Conservation (phyloP, 2,888 invertebrate species). For the Tenthredo distinguenda region DNA sequence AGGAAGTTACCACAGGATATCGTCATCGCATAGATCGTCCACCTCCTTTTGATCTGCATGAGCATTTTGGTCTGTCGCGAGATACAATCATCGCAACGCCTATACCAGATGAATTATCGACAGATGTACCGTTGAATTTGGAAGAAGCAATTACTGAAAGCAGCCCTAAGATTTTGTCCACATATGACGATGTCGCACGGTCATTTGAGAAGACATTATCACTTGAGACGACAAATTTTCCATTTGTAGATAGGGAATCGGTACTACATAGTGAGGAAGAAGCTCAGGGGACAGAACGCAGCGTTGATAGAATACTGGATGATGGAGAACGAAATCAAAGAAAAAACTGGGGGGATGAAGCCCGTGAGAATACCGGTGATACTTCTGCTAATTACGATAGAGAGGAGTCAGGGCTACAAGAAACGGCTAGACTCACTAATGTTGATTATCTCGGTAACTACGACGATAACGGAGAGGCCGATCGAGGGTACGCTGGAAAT, state of each 20-base stretch:
- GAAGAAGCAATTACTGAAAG: slow-evolving; percentile 7
- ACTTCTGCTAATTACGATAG: neutral
- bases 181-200: neutral
- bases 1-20: neutral
- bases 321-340: neutral
- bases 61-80: neutral
- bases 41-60: slow-evolving; percentile 21
- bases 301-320: neutral
- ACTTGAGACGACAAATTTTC: neutral
- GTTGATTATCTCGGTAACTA: neutral
- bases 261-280: neutral
- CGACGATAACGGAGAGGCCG: neutral
- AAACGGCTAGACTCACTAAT: neutral
- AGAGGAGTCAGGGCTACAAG: neutral
- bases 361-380: neutral
- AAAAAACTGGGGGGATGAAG: neutral
- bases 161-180: neutral
- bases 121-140: neutral
- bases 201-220: neutral
- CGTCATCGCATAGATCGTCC: neutral
- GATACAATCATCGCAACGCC: neutral
- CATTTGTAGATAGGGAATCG: neutral
- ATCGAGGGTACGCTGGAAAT: slow-evolving; percentile 14
- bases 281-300: neutral
- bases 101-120: neutral